Base-by-base conservation (phyloP, 2,797 vertebrate species). In the Coregonus suidteri region DNA sequence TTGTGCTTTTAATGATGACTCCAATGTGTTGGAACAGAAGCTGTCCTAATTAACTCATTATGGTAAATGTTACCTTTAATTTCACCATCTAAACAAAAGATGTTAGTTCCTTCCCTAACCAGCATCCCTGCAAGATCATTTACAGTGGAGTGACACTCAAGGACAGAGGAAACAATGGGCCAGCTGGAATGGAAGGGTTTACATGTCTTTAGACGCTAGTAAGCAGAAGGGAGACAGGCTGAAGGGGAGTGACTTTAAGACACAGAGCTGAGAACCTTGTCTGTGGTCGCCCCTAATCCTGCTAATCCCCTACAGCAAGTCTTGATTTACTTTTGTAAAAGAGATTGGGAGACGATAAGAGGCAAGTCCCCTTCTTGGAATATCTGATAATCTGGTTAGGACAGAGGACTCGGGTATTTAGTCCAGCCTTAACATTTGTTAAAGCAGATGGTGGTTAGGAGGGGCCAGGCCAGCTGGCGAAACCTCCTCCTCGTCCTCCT, bases 341-440 rank as follows among this genome's bases (percentile, higher is more conserved):
- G 87, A 94, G 92, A 93, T 92, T 95, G 88, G 84, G 90, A 91
- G 85, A 89, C 80, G 85, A 91, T 91, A 93, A 94, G 92, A 94
- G 89, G 68, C 85, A 83, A 77, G 84, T 87, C 89, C 79, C 85
- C 83, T 89, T 83, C 90, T 94, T 92, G 91, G 91, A 91, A 93
- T 93, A 94, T 88, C 91, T 86, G 90, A 91, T 95, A 95, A 96
- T 95, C 94, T 95, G 93, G 93, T 93, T 94, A 93, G 90, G 92
- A 94, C 92, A 92, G 91, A 94, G 88, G 92, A 93, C 91, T 94
- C 92, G 85, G 82, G 93, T 93, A 94, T 94, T 95, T 94, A 94
- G 90, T 64, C 86, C 89, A 90, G 92, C 87, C 92, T 94, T 94
- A 94, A 91, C 93, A 94, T 94, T 94, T 94, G 93, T 90, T 82